Conservation (phyloP, 37 sponge, comb jelly and placozoan species). For the Ianthella basta region DNA sequence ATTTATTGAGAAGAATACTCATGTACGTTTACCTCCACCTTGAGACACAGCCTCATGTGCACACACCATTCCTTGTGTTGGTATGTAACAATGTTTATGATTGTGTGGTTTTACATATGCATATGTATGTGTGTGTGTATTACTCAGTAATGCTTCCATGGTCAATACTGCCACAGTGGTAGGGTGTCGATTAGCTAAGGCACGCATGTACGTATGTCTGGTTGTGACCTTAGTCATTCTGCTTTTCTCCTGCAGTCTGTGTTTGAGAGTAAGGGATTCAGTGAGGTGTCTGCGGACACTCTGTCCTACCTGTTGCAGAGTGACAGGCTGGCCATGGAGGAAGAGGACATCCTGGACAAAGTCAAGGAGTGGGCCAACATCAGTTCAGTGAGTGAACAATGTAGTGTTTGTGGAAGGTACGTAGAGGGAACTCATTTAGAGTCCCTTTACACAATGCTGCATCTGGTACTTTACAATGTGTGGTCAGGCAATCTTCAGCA, state of each 20-base stretch:
- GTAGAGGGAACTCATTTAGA: not conserved
- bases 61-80: too few relatives aligned
- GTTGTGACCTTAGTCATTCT: too few relatives aligned
- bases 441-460: not conserved
- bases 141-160: not conserved
- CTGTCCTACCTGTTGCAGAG: constrained; percentile 79
- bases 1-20: constrained; percentile 85
- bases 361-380: constrained; percentile 96
- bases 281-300: constrained; percentile 94
- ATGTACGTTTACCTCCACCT: constrained; percentile 50
- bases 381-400: constrained; percentile 78
- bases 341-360: constrained; percentile 82
- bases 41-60: too few relatives aligned
- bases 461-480: too few relatives aligned
- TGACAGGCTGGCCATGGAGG: constrained; percentile 89
- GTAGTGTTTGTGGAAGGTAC: not conserved
- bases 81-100: not conserved
- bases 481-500: too few relatives aligned
- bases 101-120: not conserved
- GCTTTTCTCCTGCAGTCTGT: constrained; percentile 37
- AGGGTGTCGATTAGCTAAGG: not conserved
- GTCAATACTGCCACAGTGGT: not conserved
- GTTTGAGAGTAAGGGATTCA: constrained; percentile 91
- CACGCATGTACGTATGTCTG: not conserved
- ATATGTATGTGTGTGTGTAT: constrained; percentile 5